These are phyloP conservation scores for Gymnodraco acuticeps DNA, from an alignment of 2,797 vertebrate genomes.

Conservation along the genomic window DNA sequence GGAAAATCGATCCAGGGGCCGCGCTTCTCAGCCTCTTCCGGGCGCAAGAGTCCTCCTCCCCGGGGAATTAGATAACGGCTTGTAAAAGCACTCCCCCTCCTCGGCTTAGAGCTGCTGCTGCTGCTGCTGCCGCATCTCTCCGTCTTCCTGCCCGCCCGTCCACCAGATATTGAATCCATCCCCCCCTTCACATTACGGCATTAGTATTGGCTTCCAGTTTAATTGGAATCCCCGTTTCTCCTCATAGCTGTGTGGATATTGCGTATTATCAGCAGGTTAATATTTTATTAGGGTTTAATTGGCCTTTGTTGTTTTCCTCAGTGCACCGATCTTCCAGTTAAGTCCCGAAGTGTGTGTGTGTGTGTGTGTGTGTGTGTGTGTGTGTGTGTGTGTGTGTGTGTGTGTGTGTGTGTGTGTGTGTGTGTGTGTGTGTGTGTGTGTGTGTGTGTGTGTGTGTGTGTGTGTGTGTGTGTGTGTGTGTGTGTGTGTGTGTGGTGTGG, in stretches of 20 bases:
- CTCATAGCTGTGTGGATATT: slow-evolving; percentile 71
- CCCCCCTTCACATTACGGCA: slow-evolving; percentile 54
- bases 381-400: slow-evolving; percentile 28
- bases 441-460: neutral
- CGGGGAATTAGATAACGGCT: slow-evolving; percentile 83
- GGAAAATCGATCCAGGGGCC: slow-evolving; percentile 82
- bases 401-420: slow-evolving; percentile 12
- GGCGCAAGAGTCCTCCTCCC: slow-evolving; percentile 80
- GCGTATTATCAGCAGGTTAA: slow-evolving; percentile 76
- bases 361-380: slow-evolving; percentile 27
- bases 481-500: slow-evolving; percentile 30
- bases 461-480: slow-evolving; percentile 21
- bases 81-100: slow-evolving; percentile 77
- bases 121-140: slow-evolving; percentile 63
- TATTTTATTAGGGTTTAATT: slow-evolving; percentile 81
- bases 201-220: slow-evolving; percentile 61
- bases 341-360: slow-evolving; percentile 28
- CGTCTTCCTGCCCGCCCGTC: slow-evolving; percentile 38
- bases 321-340: slow-evolving; percentile 59
- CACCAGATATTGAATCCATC: slow-evolving; percentile 65
- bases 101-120: slow-evolving; percentile 63
- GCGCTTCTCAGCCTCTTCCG: slow-evolving; percentile 80
- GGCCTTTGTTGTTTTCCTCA: slow-evolving; percentile 70
- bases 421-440: neutral
- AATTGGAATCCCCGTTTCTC: slow-evolving; percentile 66